Evolutionary conservation across 1,140 invertebrate genomes (phyloP).

Genomic region (Philotrypesis tridentata): DNA sequence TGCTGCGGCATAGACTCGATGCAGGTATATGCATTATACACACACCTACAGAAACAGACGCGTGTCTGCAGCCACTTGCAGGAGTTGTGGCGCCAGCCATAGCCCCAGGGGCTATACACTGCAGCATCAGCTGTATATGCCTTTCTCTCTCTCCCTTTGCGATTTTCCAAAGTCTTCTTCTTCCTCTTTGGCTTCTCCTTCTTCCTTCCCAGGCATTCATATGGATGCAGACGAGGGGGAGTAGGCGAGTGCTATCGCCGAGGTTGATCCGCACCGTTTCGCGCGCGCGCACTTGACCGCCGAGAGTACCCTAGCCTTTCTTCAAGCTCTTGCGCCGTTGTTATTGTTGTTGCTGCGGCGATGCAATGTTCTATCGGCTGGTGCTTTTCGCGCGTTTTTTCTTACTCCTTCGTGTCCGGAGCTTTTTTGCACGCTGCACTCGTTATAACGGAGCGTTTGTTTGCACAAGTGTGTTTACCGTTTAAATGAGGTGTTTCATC

Average conservation of each 20-base stretch:
- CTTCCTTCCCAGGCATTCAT: not conserved
- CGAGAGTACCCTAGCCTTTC: constrained; percentile 11
- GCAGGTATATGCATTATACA: no score
- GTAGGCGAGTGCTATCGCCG: constrained; percentile 1
- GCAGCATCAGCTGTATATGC: not conserved
- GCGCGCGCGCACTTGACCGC: constrained; percentile 44
- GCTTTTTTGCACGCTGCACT: not conserved
- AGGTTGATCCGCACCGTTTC: constrained; percentile 47
- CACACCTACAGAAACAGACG: constrained; percentile 6
- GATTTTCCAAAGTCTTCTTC: constrained; percentile 28
- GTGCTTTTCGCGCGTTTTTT: not conserved
- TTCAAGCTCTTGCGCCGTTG: no score
- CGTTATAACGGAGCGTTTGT: constrained; percentile 20
- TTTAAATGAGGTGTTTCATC: not conserved
- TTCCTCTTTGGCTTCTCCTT: not conserved
- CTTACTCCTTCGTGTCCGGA: not conserved
- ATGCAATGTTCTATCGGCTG: not conserved
- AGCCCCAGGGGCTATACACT: constrained; percentile 13
- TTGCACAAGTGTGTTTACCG: constrained; percentile 6
- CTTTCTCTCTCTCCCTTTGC: constrained; percentile 20
- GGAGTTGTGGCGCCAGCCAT: constrained; percentile 36
- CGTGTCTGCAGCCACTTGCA: constrained; percentile 20
- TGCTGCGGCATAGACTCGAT: no score
- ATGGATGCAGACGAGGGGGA: not conserved
- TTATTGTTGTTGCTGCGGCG: constrained; percentile 6